Base-by-base conservation (phyloP, 2,797 vertebrate genomes). In the Hyperoplus lanceolatus region DNA sequence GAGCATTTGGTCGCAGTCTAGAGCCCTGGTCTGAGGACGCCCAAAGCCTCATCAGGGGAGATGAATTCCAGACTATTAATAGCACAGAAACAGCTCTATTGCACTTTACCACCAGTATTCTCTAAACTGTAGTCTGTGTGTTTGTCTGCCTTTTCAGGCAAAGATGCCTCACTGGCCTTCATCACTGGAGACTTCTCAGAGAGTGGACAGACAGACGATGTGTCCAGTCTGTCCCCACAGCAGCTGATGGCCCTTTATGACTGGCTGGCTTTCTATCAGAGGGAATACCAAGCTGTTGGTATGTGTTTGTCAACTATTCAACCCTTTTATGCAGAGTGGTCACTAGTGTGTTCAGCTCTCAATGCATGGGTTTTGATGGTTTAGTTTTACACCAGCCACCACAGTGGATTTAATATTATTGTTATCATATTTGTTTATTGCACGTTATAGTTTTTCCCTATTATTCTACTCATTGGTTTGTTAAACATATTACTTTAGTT, bases 101-200 rank as follows among this genome's bases (percentile, higher is more conserved):
- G 39, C 14, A 65, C 42, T 9, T 29, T 29, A 29, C 29, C 29
- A 29, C 29, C 29, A 39, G 1, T 39, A 13, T 70, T 1, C 16
- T 5, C 12, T 8, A 41, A 8, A 39, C 10, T 51, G 29, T 39
- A 21, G 56, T 58, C 6, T 41, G 38, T 58, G 56, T 7, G 14
- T 69, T 11, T 83, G 41, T 70, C 4, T 80, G 8, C 70, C 4
- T 73, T 84, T 84, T 14, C 72, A 99, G 98, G 97, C 9, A 96
- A 91, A 92, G 98, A 99, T 70, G 97, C 96, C 9, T 97, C 94
- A 3, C 87, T 96, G 66, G 96, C 98, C 0, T 99, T 98, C 59
- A 92, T 97, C 77, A 99, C 96, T 0, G 97, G 98, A 0, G 97
- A 99, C 90, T 99, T 97, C 89, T 95, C 93, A 36, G 93, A 91